Conservation (phyloP, 2,113 vertebrate species). For the Hemicordylus capensis region DNA sequence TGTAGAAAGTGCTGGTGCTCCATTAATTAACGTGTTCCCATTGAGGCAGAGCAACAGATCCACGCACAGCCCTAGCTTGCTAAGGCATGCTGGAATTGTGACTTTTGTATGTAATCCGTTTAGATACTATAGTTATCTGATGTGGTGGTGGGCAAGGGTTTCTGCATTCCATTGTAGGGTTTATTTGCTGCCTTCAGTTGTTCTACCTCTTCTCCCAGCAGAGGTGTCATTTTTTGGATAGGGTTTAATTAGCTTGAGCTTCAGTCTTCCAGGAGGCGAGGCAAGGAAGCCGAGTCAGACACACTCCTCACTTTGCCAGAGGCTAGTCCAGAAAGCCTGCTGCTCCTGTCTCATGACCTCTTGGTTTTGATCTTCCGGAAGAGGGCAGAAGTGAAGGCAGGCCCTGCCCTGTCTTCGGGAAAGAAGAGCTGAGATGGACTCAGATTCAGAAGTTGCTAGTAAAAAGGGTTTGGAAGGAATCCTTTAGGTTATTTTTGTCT, state of each 20-base stretch:
- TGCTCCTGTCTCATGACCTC: not conserved
- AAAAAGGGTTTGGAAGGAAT: too few relatives aligned
- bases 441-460: too few relatives aligned
- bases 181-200: not conserved
- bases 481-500: too few relatives aligned
- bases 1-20: not conserved
- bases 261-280: not conserved
- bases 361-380: not conserved
- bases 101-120: too few relatives aligned
- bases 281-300: not conserved
- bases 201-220: not conserved
- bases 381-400: not conserved
- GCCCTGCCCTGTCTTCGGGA: too few relatives aligned
- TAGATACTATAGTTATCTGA: too few relatives aligned
- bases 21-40: too few relatives aligned
- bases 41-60: not conserved
- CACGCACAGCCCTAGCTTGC: too few relatives aligned
- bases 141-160: not conserved
- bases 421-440: too few relatives aligned
- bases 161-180: constrained; percentile 8
- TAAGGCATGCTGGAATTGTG: not conserved
- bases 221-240: too few relatives aligned
- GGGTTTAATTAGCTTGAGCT: not conserved
- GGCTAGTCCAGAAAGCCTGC: too few relatives aligned
- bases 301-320: not conserved